Conservation (phyloP, 2,888 invertebrate species). For the Scrobipalpa costella region DNA sequence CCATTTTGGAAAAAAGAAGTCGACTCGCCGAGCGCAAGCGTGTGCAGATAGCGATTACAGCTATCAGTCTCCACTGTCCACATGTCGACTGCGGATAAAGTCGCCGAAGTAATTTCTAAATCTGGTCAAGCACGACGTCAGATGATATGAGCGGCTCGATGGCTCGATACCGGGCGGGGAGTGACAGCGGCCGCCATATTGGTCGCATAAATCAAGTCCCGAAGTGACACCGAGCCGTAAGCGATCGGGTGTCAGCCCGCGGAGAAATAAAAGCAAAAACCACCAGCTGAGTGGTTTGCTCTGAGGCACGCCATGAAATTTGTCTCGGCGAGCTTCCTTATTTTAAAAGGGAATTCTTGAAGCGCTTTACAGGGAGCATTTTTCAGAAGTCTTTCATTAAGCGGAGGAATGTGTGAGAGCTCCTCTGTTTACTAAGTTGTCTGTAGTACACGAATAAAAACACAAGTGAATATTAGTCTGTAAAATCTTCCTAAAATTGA, state of each 20-base stretch:
- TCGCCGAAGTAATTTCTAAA: slow-evolving; percentile 25
- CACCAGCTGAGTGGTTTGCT: slow-evolving; percentile 76
- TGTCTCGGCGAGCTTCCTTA: slow-evolving; percentile 52
- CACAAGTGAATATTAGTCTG: neutral
- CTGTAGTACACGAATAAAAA: slow-evolving; percentile 11
- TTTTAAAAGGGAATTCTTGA: slow-evolving; percentile 36
- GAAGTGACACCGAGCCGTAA: slow-evolving; percentile 75
- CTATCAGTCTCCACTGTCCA: neutral
- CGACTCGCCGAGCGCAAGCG: neutral
- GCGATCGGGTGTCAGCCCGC: slow-evolving; percentile 77
- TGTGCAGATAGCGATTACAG: neutral
- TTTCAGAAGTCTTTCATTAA: slow-evolving; percentile 27
- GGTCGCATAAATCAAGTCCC: slow-evolving; percentile 79
- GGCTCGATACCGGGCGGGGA: slow-evolving; percentile 69
- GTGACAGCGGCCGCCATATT: slow-evolving; percentile 77
- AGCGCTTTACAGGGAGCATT: slow-evolving; percentile 33
- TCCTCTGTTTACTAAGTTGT: slow-evolving; percentile 16
- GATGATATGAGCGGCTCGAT: slow-evolving; percentile 70
- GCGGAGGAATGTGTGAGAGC: slow-evolving; percentile 20
- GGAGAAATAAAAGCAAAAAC: slow-evolving; percentile 76
- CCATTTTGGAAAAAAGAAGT: too few relatives aligned
- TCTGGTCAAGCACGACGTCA: slow-evolving; percentile 46
- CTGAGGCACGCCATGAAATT: slow-evolving; percentile 71
- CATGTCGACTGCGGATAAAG: slow-evolving; percentile 17
- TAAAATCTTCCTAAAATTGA: neutral